Conservation (phyloP, 2,113 vertebrate species). For the Peromyscus maniculatus region DNA sequence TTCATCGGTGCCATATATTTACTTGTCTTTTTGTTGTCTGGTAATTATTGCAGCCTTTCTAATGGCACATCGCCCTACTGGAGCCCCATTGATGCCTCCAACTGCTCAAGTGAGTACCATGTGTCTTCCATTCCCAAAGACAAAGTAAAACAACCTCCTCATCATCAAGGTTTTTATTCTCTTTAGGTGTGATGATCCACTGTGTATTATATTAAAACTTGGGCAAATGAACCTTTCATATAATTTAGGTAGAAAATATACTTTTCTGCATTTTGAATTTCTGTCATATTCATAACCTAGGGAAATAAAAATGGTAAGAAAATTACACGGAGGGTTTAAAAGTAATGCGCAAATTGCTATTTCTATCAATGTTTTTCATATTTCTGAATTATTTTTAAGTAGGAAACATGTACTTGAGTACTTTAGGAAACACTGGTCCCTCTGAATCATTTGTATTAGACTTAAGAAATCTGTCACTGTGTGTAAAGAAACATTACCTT, state of each 20-base stretch:
- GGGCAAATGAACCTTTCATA: not conserved
- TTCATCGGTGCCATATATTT: not conserved
- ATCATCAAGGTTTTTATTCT: not conserved
- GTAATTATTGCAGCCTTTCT: conserved; percentile 87
- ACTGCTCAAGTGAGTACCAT: conserved; percentile 90
- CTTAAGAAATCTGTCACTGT: not conserved
- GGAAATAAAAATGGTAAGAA: not conserved
- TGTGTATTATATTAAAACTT: not conserved
- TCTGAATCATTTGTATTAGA: not conserved
- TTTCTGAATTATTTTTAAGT: conserved; percentile 15
- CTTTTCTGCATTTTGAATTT: not conserved
- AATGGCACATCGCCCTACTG: conserved; percentile 88
- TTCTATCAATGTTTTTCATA: not conserved
- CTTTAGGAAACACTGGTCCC: not conserved
- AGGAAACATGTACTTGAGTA: not conserved
- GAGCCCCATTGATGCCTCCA: conserved; percentile 89
- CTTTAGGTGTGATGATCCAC: not conserved
- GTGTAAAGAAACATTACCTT: not conserved
- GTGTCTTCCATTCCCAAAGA: conserved; percentile 44
- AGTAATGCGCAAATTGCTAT: not conserved
- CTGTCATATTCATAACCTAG: not conserved
- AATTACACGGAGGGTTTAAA: conserved; percentile 21
- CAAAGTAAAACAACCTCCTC: not conserved
- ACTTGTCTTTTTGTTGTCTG: conserved; percentile 70
- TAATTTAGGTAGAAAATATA: conserved; percentile 7